Percentiles rank a stretch among this genome's conserved stretches.
These are phyloP conservation scores for Anarsia innoxiella DNA, from an alignment of 2,888 invertebrate genomes.

Conservation along the genomic window DNA sequence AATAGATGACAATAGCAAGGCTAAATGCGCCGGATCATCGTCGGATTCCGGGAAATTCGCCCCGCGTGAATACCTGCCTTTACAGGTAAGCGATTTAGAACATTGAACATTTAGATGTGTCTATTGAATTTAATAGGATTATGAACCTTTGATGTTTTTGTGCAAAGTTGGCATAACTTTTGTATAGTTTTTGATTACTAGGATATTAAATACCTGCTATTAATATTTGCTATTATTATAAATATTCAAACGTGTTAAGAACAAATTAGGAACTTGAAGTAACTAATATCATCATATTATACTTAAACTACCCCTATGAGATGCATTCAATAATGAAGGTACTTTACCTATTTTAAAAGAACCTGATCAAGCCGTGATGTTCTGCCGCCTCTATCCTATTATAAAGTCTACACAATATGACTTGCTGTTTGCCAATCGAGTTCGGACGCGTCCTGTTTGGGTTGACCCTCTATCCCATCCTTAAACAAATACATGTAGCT, in stretches of 20 bases:
- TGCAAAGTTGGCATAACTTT: too few species aligned
- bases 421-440: slow-evolving; percentile 66
- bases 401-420: slow-evolving; percentile 44
- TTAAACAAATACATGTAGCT: slow-evolving; percentile 58
- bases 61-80: slow-evolving; percentile 71
- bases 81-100: slow-evolving; percentile 52
- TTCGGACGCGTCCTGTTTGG: slow-evolving; percentile 36
- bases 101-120: slow-evolving; percentile 29
- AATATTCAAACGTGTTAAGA: too few species aligned
- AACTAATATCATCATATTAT: too few species aligned
- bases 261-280: too few species aligned
- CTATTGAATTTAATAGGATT: neutral
- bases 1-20: slow-evolving; percentile 43
- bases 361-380: neutral
- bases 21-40: slow-evolving; percentile 69
- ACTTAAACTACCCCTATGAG: too few species aligned
- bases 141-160: too few species aligned
- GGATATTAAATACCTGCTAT: too few species aligned
- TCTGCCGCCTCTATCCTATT: neutral
- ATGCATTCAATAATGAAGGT: too few species aligned
- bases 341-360: neutral
- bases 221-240: too few species aligned
- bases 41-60: slow-evolving; percentile 73
- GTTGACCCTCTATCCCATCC: slow-evolving; percentile 43
- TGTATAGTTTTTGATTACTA: too few species aligned